phyloP scores from a whole-genome alignment of 2,113 vertebrate genomes.

The Mobula birostris region DNA sequence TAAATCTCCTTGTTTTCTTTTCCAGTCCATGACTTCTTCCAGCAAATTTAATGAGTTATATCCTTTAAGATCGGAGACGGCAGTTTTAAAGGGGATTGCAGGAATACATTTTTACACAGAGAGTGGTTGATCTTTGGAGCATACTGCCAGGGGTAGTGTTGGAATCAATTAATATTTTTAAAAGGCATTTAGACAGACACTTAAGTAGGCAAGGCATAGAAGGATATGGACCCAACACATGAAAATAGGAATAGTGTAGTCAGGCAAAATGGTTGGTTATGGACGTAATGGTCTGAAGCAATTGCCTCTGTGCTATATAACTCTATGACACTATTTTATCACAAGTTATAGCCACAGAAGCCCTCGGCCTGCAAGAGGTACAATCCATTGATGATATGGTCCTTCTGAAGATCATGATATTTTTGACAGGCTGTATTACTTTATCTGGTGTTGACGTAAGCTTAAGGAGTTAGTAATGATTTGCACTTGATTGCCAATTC shows the following conservation, averaged over 20 bases:
- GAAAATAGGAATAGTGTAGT: too few relatives aligned
- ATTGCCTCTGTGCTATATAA: too few relatives aligned
- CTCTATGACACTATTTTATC: background rate
- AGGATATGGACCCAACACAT: too few relatives aligned
- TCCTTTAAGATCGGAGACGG: background rate
- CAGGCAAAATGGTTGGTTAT: too few relatives aligned
- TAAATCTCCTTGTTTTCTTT: background rate
- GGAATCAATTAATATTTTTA: too few relatives aligned
- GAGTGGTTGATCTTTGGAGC: too few relatives aligned
- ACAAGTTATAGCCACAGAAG: background rate
- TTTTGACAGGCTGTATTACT: background rate
- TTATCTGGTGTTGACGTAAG: background rate
- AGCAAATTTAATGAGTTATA: background rate
- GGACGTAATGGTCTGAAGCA: too few relatives aligned
- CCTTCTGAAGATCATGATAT: background rate
- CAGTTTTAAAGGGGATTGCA: too few relatives aligned
- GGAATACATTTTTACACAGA: too few relatives aligned
- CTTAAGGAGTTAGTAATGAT: background rate
- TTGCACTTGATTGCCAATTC: background rate
- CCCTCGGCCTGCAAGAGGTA: background rate
- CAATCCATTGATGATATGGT: background rate
- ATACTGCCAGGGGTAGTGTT: too few relatives aligned
- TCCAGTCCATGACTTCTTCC: background rate
- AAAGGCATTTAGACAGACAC: too few relatives aligned
- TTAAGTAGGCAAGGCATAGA: too few relatives aligned